Conservation (phyloP, 64 coral and sea anemone species). For the Actinia equina region DNA sequence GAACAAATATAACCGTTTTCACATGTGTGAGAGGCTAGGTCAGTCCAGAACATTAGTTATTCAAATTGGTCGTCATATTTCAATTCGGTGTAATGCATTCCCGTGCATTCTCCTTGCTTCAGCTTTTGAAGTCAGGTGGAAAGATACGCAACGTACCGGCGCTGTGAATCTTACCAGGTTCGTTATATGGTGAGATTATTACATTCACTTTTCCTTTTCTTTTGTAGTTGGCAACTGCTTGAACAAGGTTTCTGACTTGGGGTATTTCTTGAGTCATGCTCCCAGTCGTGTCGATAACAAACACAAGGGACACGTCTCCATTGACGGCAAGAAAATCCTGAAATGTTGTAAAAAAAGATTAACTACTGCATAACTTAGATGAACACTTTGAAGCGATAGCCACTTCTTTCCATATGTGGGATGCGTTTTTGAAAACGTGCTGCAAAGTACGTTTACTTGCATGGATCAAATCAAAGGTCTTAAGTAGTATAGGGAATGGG, state of each 20-base stretch:
- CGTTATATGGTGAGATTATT: constrained; percentile 18
- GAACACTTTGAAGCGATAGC: background rate
- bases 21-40: no score
- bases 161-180: constrained; percentile 11
- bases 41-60: no score
- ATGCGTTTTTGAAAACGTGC: no score
- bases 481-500: no score
- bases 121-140: no score
- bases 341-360: background rate
- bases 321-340: background rate
- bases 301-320: constrained; percentile 22
- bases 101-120: no score
- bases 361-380: background rate
- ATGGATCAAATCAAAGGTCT: no score
- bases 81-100: no score
- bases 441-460: no score
- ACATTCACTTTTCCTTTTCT: background rate
- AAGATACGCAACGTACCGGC: background rate
- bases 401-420: no score
- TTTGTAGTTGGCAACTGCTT: background rate
- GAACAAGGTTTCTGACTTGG: background rate
- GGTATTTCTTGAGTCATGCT: constrained; percentile 27
- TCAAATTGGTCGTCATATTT: no score
- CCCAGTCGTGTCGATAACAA: constrained; percentile 18
- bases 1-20: no score